Percentiles rank a stretch among this genome's conserved stretches.
These are phyloP conservation scores for Lycocorax pyrrhopterus DNA, from an alignment of 2,113 vertebrate species.

Conservation along the genomic window DNA sequence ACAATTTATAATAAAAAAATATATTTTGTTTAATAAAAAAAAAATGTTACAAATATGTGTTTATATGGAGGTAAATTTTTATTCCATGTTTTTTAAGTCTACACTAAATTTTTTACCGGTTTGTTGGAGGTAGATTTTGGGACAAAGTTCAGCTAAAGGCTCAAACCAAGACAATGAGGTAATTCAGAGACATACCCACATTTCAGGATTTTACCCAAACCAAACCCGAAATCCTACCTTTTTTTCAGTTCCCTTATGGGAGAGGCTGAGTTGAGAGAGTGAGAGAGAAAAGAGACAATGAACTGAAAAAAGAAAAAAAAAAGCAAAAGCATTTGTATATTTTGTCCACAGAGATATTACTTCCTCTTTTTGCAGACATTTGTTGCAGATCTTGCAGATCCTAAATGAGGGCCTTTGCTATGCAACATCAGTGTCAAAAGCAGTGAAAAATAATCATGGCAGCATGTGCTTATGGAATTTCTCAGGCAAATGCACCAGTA, in stretches of 20 bases:
- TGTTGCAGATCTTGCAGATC: neutral
- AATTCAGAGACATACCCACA: conserved; percentile 28
- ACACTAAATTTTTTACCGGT: neutral
- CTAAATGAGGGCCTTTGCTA: neutral
- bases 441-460: neutral
- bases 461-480: neutral
- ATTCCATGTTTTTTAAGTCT: neutral
- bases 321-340: neutral
- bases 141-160: conserved; percentile 40
- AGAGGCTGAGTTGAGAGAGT: neutral
- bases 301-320: neutral
- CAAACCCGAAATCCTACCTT: conserved; percentile 17
- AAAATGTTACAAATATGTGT: neutral
- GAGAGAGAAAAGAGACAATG: neutral
- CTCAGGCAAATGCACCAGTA: neutral
- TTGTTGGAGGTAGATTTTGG: neutral
- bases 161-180: conserved; percentile 31
- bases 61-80: neutral
- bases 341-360: neutral
- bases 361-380: neutral
- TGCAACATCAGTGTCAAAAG: neutral
- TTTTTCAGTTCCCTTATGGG: neutral
- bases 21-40: neutral
- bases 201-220: conserved; percentile 51
- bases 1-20: neutral